Base-by-base conservation (phyloP, 2,113 vertebrate species). In the Pteruthius melanotis region DNA sequence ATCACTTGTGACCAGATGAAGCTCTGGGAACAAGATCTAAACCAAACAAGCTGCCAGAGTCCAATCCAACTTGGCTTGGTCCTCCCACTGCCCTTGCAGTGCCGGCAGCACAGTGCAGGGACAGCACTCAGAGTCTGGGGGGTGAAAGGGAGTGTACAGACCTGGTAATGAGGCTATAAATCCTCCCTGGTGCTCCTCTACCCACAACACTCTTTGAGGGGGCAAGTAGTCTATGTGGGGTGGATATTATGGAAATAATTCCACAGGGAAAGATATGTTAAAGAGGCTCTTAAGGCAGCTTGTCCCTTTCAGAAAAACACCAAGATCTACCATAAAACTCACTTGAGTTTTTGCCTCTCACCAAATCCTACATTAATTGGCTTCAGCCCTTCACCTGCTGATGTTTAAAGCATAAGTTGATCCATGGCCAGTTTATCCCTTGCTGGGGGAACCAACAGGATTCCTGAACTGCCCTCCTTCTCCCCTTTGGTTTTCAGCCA, bases 71-170 rank as follows among this genome's bases (percentile, higher is more conserved):
- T 72, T 49, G 47, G n/a, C 40, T 83, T 30, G 19, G 16, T 63
- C 61, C 44, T 71, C 13, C 30, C 15, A 7, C 33, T 0, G 1
- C 18, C 42, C 35, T 47, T 47, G 44, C 0, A 0, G 53, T 27
- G 42, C 13, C 49, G 88, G 56, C 53, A 78, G 33, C 60, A 54
- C 19, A 33, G 35, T 27, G 35, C 44, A 76, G 26, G 28, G 18
- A 31, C 30, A 80, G 7, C 15, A 16, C 31, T 28, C 53, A 27
- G 15, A 20, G 23, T 9, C 61, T 70, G 31, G 35, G 37, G 18
- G 10, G 35, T 50, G 24, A 72, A 78, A 61, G 39, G 24, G 42
- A 47, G 47, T 0, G 0, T 9, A 39, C 15, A 63, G 39, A 35
- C 0, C 1, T 10, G 18, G 26, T 10, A 54, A 47, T 10, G 3